Conservation (phyloP, 2,113 vertebrate species). For the Argyrosomus japonicus region DNA sequence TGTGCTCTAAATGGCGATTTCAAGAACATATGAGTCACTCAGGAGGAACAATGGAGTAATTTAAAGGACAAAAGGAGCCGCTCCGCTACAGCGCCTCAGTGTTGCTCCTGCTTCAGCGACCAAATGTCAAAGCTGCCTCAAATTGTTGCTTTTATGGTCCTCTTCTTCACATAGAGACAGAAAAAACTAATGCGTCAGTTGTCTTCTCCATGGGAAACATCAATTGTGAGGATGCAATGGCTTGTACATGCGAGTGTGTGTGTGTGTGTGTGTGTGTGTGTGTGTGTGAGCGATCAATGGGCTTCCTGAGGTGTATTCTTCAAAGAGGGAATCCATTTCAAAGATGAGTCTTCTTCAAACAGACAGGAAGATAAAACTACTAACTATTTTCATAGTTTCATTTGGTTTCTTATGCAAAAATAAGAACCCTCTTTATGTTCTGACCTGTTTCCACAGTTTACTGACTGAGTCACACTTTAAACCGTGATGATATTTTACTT, state of each 20-base stretch:
- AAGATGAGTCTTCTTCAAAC: slow-evolving; percentile 22
- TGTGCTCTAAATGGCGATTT: slow-evolving; percentile 40
- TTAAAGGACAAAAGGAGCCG: slow-evolving; percentile 57
- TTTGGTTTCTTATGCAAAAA: slow-evolving; percentile 1
- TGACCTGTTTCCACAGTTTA: neutral
- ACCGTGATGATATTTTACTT: neutral
- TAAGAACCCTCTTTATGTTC: neutral
- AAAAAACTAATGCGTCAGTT: neutral
- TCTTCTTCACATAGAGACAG: slow-evolving; percentile 2
- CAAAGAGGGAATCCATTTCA: slow-evolving; percentile 32
- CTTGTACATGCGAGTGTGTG: slow-evolving; percentile 30
- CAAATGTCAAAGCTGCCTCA: slow-evolving; percentile 56
- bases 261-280: slow-evolving; percentile 16
- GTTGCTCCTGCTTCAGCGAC: neutral
- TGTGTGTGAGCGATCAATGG: slow-evolving; percentile 49
- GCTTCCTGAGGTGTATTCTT: slow-evolving; percentile 48
- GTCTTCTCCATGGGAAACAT: slow-evolving; percentile 44
- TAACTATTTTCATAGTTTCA: neutral
- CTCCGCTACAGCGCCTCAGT: slow-evolving; percentile 24
- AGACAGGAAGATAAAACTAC: neutral
- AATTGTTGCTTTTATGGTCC: slow-evolving; percentile 34
- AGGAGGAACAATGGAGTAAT: slow-evolving; percentile 61
- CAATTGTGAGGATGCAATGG: slow-evolving; percentile 45
- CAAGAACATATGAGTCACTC: slow-evolving; percentile 59
- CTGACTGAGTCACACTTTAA: neutral